Evolutionary conservation across 2,888 invertebrate genomes (phyloP).

Genomic region (Plusia festucae): DNA sequence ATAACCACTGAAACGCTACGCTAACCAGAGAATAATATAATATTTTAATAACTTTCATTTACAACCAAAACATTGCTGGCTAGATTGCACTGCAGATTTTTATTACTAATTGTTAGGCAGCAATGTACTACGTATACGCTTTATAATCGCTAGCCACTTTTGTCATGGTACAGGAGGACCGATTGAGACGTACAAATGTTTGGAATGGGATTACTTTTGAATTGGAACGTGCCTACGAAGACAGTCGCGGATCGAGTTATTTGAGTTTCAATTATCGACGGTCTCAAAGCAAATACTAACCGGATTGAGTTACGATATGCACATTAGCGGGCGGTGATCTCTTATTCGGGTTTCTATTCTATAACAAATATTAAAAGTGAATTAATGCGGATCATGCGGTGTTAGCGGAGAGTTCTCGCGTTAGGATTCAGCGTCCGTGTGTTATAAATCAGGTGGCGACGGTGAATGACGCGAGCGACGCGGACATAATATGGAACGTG

Average conservation of each 20-base stretch:
- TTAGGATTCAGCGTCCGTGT: constrained; percentile 9
- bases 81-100: neutral
- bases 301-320: constrained; percentile 80
- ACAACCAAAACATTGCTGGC: constrained; percentile 54
- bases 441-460: constrained; percentile 35
- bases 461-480: constrained; percentile 21
- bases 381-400: constrained; percentile 40
- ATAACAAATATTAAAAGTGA: constrained; percentile 53
- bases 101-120: neutral
- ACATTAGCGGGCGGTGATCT: constrained; percentile 73
- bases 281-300: constrained; percentile 80
- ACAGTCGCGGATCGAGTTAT: constrained; percentile 81
- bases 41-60: constrained; percentile 10
- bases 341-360: constrained; percentile 42
- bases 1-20: constrained; percentile 74
- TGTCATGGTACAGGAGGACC: constrained; percentile 65
- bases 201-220: constrained; percentile 86
- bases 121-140: constrained; percentile 30
- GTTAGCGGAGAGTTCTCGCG: constrained; percentile 3
- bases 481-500: constrained; percentile 6
- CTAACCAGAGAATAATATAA: constrained; percentile 37
- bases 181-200: constrained; percentile 87
- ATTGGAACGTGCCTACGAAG: constrained; percentile 88
- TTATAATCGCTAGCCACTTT: constrained; percentile 34
- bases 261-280: constrained; percentile 87